Percentiles rank a stretch among this genome's conserved stretches.
Conservation (phyloP, 2,113 vertebrate species). For the Serranochromis macrocephalus region DNA sequence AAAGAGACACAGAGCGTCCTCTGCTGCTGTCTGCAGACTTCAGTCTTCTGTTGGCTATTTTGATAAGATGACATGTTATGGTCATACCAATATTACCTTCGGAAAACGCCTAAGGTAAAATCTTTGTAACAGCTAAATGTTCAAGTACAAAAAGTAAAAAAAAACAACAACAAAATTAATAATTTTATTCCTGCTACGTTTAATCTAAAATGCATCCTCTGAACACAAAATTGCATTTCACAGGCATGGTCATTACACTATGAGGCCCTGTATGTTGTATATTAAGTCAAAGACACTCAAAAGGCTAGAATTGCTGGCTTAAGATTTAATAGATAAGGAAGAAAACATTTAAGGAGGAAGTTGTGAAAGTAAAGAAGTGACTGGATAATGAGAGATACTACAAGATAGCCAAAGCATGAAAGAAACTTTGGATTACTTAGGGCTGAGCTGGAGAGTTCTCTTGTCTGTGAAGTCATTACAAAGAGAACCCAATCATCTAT, state of each 20-base stretch:
- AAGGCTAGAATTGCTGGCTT: background rate
- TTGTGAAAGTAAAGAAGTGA: background rate
- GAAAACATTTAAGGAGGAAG: background rate
- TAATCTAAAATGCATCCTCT: background rate
- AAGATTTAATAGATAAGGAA: background rate
- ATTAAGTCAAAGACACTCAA: background rate
- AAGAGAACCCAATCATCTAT: background rate
- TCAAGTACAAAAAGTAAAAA: background rate
- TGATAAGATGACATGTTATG: background rate
- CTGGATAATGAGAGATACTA: background rate
- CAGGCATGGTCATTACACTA: background rate
- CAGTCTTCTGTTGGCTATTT: background rate
- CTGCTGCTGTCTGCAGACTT: conserved; percentile 29
- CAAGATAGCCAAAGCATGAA: background rate
- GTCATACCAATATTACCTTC: background rate
- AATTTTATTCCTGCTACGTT: background rate
- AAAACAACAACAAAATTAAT: fast-evolving
- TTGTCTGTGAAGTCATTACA: background rate
- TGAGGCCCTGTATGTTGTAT: background rate
- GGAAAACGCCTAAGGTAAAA: background rate
- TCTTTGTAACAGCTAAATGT: background rate
- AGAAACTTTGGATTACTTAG: background rate
- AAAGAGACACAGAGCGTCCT: conserved; percentile 42
- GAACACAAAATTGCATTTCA: background rate
- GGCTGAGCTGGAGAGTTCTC: background rate